Evolutionary conservation across 2,113 vertebrate species (phyloP).

Genomic region (Proteles cristata): DNA sequence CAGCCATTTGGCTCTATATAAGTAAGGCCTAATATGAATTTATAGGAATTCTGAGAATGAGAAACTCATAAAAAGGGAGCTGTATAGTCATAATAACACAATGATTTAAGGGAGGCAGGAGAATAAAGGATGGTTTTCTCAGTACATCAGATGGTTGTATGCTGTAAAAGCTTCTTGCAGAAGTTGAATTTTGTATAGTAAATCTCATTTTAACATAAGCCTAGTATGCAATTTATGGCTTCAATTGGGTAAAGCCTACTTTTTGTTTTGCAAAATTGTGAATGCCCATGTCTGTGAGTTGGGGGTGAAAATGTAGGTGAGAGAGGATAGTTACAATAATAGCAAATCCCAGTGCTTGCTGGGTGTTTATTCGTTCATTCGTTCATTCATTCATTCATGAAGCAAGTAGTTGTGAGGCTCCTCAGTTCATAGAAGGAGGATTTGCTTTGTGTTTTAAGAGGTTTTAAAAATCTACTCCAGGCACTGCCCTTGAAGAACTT

Average conservation of each 20-base stretch:
- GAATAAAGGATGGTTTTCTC: slow-evolving; percentile 32
- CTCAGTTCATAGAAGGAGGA: not conserved
- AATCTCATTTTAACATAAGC: slow-evolving; percentile 14
- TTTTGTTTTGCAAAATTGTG: not conserved
- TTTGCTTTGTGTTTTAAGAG: not conserved
- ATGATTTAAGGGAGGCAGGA: not conserved
- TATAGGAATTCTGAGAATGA: slow-evolving; percentile 40
- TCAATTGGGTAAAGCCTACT: not conserved
- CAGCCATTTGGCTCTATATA: not conserved
- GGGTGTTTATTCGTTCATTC: not conserved
- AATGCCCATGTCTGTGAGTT: not conserved
- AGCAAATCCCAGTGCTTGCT: not conserved
- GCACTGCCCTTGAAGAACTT: not conserved
- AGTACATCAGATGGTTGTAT: not conserved
- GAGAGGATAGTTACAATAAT: not conserved
- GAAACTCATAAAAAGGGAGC: not conserved
- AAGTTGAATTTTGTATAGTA: slow-evolving; percentile 37
- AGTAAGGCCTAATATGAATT: not conserved
- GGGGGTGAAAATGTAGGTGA: not conserved
- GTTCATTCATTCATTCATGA: not conserved
- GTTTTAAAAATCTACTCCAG: not conserved
- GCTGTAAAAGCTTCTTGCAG: not conserved
- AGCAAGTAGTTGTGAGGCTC: not conserved
- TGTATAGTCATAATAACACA: not conserved
- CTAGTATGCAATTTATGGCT: not conserved